Base-by-base conservation (phyloP, 1,140 invertebrate species). In the Conopomorpha cramerella region DNA sequence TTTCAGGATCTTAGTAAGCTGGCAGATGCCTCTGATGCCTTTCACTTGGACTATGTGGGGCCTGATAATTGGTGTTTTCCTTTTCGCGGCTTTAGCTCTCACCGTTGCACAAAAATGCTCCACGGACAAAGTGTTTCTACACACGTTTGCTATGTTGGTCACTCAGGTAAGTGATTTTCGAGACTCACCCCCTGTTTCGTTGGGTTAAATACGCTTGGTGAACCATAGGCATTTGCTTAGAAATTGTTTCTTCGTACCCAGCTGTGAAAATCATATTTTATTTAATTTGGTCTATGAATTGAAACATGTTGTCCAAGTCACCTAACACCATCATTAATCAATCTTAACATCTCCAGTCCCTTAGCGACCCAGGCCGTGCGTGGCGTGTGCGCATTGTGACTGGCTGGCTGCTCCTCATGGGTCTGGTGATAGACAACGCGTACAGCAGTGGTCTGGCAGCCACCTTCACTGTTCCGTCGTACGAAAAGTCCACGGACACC, bases 381-480 rank as follows among this genome's bases (percentile, higher is more conserved):
- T 72, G 67, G 66, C 56, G 49, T 29, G 56, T 60, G 12, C 53
- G 68, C 14, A 63, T 60, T 17, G 54, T 78, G 2, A 52, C 71
- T 1, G 64, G 55, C 11, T 66, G 58, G 65, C 43, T 81, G 30
- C 55, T 81, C 37, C 41, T 81, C 18, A 62, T 70, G 11, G 72
- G 66, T 11, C 43, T 82, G 19, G 46, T 84, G 6, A 37, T 83
- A 11, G 70, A 72, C 30, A 77, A 79, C 41, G 70, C 76, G 1
- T 84, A 84, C 28, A 64, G 78, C 19, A 79, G 79, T 36, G 81
- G 81, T 8, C 53, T 83, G 7, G 65, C 81, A 6, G 81, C 74
- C 7, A 70, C 74, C 8, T 80, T 82, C 43, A 82, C 82, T 0
- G 68, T 84, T 11, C 81, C 81, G 1, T 79, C 66, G 61, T 81